Evolutionary conservation across 2,113 vertebrate genomes (phyloP).

Genomic region (Tupaia chinensis): DNA sequence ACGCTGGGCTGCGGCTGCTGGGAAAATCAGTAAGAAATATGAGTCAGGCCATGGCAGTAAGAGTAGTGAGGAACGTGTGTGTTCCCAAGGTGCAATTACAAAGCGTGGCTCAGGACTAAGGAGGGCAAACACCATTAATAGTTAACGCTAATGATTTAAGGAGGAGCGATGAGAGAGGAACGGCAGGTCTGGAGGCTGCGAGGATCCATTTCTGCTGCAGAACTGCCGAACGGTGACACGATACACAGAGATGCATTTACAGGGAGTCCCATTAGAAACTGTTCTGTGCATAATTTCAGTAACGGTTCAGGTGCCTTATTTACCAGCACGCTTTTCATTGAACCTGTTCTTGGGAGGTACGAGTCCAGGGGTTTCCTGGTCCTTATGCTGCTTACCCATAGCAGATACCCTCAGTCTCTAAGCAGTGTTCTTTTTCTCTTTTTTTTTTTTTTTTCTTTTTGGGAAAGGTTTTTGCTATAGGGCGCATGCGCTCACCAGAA

Average conservation of each 20-base stretch:
- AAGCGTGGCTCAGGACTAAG: background rate
- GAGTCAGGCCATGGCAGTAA: background rate
- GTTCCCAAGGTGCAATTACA: background rate
- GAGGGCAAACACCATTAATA: background rate
- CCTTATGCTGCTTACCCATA: too few relatives aligned
- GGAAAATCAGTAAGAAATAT: background rate
- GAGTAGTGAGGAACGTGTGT: background rate
- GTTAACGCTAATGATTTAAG: background rate
- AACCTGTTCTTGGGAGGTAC: background rate
- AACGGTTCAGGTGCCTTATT: conserved; percentile 40
- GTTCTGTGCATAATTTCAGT: conserved; percentile 4
- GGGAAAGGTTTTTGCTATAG: background rate
- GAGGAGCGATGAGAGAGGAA: conserved; percentile 21
- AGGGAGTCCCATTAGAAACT: conserved; percentile 32
- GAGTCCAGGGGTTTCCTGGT: too few relatives aligned
- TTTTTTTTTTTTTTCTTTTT: background rate
- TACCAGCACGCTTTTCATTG: background rate
- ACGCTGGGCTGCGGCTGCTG: background rate
- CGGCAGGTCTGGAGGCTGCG: background rate
- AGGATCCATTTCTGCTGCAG: background rate
- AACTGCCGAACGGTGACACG: conserved; percentile 4
- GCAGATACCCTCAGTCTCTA: too few relatives aligned
- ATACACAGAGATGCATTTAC: conserved; percentile 21
- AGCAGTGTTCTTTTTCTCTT: background rate
- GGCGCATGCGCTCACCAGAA: too few relatives aligned